These are phyloP conservation scores for Laticauda laticaudata DNA, from an alignment of 2,113 vertebrate species.

Conservation along the genomic window DNA sequence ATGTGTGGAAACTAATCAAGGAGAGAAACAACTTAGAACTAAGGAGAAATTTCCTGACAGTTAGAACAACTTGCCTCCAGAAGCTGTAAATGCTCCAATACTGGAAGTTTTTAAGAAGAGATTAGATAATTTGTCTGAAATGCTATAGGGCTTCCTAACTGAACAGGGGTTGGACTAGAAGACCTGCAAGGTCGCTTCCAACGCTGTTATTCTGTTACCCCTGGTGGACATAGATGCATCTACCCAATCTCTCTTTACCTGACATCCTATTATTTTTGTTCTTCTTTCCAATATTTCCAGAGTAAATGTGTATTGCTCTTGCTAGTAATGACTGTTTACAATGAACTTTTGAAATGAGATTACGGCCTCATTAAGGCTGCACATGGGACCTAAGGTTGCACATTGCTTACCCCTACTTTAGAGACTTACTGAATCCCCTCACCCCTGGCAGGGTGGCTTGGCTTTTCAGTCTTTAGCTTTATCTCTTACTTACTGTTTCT, in stretches of 20 bases:
- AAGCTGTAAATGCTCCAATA: too few relatives aligned
- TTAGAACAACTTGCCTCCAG: too few relatives aligned
- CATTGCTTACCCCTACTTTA: background rate
- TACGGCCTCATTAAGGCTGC: background rate
- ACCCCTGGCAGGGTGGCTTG: accelerated
- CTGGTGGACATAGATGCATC: background rate
- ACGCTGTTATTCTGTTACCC: too few relatives aligned
- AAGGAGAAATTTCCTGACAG: too few relatives aligned
- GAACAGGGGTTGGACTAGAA: too few relatives aligned
- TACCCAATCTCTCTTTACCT: background rate
- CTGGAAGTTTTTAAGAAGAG: too few relatives aligned
- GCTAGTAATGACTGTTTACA: background rate
- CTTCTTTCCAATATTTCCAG: background rate
- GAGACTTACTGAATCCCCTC: background rate
- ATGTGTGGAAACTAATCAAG: too few relatives aligned
- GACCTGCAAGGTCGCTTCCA: too few relatives aligned
- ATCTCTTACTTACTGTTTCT: background rate
- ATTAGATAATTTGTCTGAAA: too few relatives aligned
- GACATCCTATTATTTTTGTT: background rate
- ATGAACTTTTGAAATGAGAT: background rate
- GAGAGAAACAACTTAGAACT: too few relatives aligned
- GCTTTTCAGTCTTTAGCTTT: background rate
- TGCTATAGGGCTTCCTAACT: too few relatives aligned
- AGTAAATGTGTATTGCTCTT: background rate
- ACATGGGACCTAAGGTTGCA: background rate